Evolutionary conservation across 2,113 vertebrate genomes (phyloP).

Genomic region (Agapornis roseicollis): DNA sequence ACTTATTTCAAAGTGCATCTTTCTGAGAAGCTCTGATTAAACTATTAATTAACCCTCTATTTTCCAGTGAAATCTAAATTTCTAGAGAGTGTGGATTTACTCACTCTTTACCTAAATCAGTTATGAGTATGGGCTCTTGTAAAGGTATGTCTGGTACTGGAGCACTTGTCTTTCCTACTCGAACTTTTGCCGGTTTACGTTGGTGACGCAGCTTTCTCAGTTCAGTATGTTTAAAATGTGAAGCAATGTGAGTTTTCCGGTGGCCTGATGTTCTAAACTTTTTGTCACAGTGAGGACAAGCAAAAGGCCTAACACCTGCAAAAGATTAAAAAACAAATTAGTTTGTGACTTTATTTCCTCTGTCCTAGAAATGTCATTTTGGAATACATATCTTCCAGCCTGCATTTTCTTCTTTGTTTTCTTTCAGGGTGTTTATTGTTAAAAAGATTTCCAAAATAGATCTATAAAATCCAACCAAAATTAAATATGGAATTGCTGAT

Average conservation of each 20-base stretch:
- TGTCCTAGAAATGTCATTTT: neutral
- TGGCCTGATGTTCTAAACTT: conserved; percentile 97
- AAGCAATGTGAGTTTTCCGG: conserved; percentile 94
- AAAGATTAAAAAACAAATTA: neutral
- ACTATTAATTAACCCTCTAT: neutral
- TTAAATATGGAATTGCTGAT: neutral
- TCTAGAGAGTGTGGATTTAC: neutral
- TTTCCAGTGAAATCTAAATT: neutral
- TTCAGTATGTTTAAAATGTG: conserved; percentile 93
- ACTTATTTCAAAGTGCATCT: neutral
- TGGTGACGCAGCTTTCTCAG: conserved; percentile 90
- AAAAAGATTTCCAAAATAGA: neutral
- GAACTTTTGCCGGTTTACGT: conserved; percentile 86
- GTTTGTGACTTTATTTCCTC: neutral
- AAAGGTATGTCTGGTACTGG: conserved; percentile 91
- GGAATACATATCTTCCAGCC: neutral
- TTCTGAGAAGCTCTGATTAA: neutral
- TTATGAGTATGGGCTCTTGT: conserved; percentile 98
- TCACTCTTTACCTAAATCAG: conserved; percentile 86
- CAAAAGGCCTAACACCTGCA: conserved; percentile 91
- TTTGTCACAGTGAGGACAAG: conserved; percentile 98
- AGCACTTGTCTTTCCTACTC: conserved; percentile 83
- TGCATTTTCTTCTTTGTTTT: neutral
- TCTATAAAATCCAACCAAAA: neutral
- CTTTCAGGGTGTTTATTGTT: neutral